A percentile compares a stretch with the other conserved stretches of the same genome.
Evolutionary conservation across 1,140 invertebrate genomes (phyloP).

Genomic region (Tetramorium parvispinum): DNA sequence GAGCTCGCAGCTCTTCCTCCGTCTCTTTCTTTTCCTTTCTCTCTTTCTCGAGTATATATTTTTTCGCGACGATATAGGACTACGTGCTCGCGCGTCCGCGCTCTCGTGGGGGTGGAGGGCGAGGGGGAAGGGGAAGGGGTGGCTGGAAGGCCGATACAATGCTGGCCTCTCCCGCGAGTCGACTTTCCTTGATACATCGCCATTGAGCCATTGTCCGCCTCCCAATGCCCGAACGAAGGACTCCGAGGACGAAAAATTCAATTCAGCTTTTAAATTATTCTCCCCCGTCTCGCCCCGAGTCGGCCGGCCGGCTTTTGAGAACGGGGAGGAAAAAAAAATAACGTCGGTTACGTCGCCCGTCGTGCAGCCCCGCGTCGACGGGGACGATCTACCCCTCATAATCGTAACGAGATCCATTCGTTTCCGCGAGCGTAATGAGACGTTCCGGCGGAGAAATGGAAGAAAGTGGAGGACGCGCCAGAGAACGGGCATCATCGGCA

Average conservation of each 20-base stretch:
- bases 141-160: constrained; percentile 86
- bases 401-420: constrained; percentile 76
- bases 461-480: not conserved
- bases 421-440: constrained; percentile 70
- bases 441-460: constrained; percentile 65
- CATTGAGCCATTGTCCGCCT: constrained; percentile 86
- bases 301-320: constrained; percentile 57
- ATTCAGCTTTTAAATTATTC: constrained; percentile 87
- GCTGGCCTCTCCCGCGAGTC: constrained; percentile 84
- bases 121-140: constrained; percentile 70
- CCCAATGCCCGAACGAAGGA: constrained; percentile 85
- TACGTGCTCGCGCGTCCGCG: constrained; percentile 35
- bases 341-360: constrained; percentile 71
- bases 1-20: not conserved
- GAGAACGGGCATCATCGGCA: constrained; percentile 7
- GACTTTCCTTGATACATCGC: constrained; percentile 86
- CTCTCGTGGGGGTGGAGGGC: constrained; percentile 28
- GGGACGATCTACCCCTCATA: constrained; percentile 61
- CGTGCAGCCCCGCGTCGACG: constrained; percentile 63
- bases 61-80: constrained; percentile 70
- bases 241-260: constrained; percentile 86
- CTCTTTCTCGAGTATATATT: constrained; percentile 46
- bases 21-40: not conserved
- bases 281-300: constrained; percentile 64
- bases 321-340: constrained; percentile 69